Evolutionary conservation across 2,113 vertebrate species (phyloP), one percentile per base, ranked within the genome.

Genomic region (Ramphastos sulfuratus): DNA sequence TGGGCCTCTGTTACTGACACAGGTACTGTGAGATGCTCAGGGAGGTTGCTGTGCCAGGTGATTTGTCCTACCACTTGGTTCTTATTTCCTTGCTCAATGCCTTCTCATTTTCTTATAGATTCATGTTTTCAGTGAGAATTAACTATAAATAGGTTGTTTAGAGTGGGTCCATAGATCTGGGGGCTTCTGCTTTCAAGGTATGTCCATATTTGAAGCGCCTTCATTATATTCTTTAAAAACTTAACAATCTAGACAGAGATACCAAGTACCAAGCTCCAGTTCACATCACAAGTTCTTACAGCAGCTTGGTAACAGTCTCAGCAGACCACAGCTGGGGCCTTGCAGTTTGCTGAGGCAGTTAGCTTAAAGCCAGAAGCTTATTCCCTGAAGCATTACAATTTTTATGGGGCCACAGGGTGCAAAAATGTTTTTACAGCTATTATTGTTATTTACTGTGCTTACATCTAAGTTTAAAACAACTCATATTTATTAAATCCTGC

Each of bases 81-180:
- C 25, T 6, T 48, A 78, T 37, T 59, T 64, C 33, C 31, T n/a
- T 56, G 18, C 5, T 74, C 20, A 21, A 10, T 33, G 13, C 3
- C 3, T 93, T 74, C 27, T 60, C 8, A 6, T 85, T 90, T 88
- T 35, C 30, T 37, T 71, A 64, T 59, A 56, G 2, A 4, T 8
- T 42, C 5, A 18, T n/a, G 9, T 42, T 82, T 92, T 42, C 21
- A 64, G 19, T 19, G 31, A 80, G 10, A 14, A 33, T 19, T 90
- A 12, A 31, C 10, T 1, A 0, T 15, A 10, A 55, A 4, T 1
- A 3, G 13, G 3, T 10, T 54, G 5, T 15, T 59, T 61, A 13
- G 4, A 55, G 10, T 28, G 50, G 23, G 23, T 12, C 50, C 50
- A 52, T 52, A 52, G 50, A 25, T 81, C 30, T 76, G 30, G 24